Base-by-base conservation (phyloP, 1,140 invertebrate species). In the Camponotus vicinus region DNA sequence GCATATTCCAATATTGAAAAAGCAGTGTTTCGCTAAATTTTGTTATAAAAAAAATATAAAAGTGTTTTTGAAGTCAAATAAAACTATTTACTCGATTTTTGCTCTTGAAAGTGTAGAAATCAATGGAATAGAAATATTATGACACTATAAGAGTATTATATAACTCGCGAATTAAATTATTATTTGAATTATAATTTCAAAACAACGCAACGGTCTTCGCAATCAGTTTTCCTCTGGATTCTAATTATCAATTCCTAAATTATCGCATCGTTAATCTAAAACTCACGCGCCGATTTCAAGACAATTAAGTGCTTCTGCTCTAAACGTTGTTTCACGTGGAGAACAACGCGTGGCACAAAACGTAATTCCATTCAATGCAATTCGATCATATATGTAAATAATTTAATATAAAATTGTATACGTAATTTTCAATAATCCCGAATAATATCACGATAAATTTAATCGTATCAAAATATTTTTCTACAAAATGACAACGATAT, bases 211-310 rank as follows among this genome's bases (percentile, higher is more conserved):
- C 21, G 1, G 0, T 27, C 4, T 1, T 73, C 18, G 52, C 15
- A 52, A 52, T 66, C 18, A 45, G 11, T 79, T 67, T 45, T 34
- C 27, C 3, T 37, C n/a, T 13, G 59, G 18, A 37, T 18, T 70
- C 21, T 40, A 42, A 52, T 70, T 42, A n/a, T 7, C 55, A 37
- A 63, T 75, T 49, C 27, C 32, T 76, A 27, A 75, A 61, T 83
- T 57, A 83, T 37, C 67, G 55, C 45, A 76, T 45, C 70, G 49
- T 57, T 42, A 57, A 70, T 83, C 71, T 32, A 15, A 67, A 34
- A 49, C 40, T 88, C 70, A 73, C 66, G 80, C 70, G 52, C 61
- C 32, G 6, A 49, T 55, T 71, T 77, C 15, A 27, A 34, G 27
- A 59, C 40, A 18, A 83, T 75, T 61, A 83, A 57, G 13, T 40